Conservation (phyloP, 2,113 vertebrate species). For the Calonectris borealis region DNA sequence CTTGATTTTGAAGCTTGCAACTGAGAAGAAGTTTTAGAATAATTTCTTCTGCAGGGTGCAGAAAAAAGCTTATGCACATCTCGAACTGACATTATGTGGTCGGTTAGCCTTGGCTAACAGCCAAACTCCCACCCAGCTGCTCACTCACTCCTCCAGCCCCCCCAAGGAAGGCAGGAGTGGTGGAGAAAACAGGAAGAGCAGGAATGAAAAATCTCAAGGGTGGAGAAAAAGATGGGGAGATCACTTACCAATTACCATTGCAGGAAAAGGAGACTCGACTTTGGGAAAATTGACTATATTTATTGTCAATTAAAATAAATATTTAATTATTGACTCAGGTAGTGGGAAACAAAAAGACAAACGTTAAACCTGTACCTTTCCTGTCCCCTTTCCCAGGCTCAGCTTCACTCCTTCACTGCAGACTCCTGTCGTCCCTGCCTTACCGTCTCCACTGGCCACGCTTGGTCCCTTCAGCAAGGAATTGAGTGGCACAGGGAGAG, state of each 20-base stretch:
- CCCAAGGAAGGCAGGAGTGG: not conserved
- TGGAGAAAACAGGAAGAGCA: not conserved
- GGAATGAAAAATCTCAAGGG: not conserved
- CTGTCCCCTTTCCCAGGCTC: not conserved
- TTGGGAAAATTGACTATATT: not conserved
- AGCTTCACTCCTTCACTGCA: not conserved
- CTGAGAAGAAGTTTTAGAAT: not conserved
- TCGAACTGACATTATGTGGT: not conserved
- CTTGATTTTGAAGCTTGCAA: not conserved
- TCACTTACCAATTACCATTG: not conserved
- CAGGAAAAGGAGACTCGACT: not conserved
- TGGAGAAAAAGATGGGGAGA: not conserved
- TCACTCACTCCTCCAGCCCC: not conserved
- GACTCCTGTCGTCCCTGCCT: not conserved
- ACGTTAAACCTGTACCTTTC: not conserved
- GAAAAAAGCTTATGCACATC: not conserved
- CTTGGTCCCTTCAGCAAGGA: not conserved
- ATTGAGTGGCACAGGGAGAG: rapidly evolving
- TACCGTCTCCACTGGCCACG: not conserved
- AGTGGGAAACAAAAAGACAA: not conserved
- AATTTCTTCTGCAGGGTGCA: not conserved
- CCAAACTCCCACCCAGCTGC: not conserved
- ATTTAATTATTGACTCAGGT: not conserved
- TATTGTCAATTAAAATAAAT: not conserved
- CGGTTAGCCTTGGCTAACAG: not conserved